Percentiles rank a stretch among this genome's conserved stretches.
Conservation (phyloP, 1,140 invertebrate genomes). For the Brachionus asplanchnoidis region DNA sequence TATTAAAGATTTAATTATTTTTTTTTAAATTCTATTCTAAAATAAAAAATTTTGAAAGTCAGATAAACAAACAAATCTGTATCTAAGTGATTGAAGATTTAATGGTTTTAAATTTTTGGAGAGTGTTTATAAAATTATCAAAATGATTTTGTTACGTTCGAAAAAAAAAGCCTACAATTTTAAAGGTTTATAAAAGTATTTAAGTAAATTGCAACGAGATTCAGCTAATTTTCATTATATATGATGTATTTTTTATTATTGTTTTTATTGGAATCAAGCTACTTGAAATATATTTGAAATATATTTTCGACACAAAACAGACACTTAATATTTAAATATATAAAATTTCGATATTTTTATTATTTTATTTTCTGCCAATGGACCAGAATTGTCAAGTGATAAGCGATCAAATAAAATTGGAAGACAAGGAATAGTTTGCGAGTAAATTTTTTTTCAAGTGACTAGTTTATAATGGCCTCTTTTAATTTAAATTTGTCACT, state of each 20-base stretch:
- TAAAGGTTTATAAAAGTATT: conserved; percentile 27
- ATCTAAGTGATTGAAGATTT: conserved; percentile 37
- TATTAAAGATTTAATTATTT: not conserved
- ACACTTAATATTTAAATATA: conserved; percentile 22
- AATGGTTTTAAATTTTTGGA: conserved; percentile 3
- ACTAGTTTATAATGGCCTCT: conserved; percentile 1
- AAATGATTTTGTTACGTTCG: conserved; percentile 13
- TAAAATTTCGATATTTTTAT: not conserved
- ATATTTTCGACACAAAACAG: not conserved
- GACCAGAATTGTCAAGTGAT: not conserved
- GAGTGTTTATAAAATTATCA: conserved; percentile 28
- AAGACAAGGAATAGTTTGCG: not conserved
- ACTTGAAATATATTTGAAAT: conserved; percentile 29
- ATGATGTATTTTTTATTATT: conserved; percentile 24
- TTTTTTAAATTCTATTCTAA: not conserved
- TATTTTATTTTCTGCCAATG: conserved; percentile 9
- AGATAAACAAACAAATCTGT: conserved; percentile 30
- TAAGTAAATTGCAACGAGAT: conserved; percentile 5
- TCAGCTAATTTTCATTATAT: conserved; percentile 4
- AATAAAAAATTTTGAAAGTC: not conserved
- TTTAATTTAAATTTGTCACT: conserved; percentile 1
- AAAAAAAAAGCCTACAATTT: conserved; percentile 7
- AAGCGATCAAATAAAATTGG: conserved; percentile 10
- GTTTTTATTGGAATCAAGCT: conserved; percentile 30
- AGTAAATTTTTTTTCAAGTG: not conserved